Base-by-base conservation (phyloP, 1,140 invertebrate genomes). In the Sminthurides bifidus region DNA sequence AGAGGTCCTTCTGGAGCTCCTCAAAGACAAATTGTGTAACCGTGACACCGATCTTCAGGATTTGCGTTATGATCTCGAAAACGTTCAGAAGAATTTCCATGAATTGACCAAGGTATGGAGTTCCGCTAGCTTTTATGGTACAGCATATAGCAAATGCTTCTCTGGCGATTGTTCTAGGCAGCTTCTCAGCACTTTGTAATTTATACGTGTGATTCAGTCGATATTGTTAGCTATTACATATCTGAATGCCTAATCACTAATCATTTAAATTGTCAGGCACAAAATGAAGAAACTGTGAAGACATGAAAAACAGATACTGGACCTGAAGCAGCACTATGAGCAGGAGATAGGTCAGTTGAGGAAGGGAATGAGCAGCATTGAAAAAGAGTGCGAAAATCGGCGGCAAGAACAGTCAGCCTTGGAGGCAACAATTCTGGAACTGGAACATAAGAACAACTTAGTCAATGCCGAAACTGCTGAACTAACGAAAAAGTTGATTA, bases 261-360 rank as follows among this genome's bases (percentile, higher is more conserved):
- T n/a, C n/a, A n/a, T n/a, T n/a, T n/a, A n/a, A n/a, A n/a, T n/a
- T n/a, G n/a, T 35, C 41, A 43, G 41, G 41, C 24, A 19, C 41
- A 43, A 10, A 21, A 10, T 10, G 41, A 43, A 6, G 41, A 43
- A 12, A 14, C 31, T 19, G 41, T 31, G 17, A 53, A 45, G 4
- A 23, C 53, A 3, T 38, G 56, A 23, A 33, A 56, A 30, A 21
- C 51, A 0, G 24, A n/a, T 53, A 6, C 19, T 31, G 27, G 15
- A 43, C 15, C 6, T 60, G 29, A 24, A 53, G 15, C 27, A 21
- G 40, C 56, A 50, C 24, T 43, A 43, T 19, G 56, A 79, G 75
- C 74, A 84, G 31, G 79, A 79, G 0, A 78, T 83, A 63, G 88
- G 86, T 63, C 88, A 84, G 70, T 83, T 87, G 14, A 87, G 88